A percentile compares a stretch with the other conserved stretches of the same genome.
These are phyloP conservation scores for Dysdera silvatica DNA, from an alignment of 1,140 invertebrate species.

Conservation along the genomic window DNA sequence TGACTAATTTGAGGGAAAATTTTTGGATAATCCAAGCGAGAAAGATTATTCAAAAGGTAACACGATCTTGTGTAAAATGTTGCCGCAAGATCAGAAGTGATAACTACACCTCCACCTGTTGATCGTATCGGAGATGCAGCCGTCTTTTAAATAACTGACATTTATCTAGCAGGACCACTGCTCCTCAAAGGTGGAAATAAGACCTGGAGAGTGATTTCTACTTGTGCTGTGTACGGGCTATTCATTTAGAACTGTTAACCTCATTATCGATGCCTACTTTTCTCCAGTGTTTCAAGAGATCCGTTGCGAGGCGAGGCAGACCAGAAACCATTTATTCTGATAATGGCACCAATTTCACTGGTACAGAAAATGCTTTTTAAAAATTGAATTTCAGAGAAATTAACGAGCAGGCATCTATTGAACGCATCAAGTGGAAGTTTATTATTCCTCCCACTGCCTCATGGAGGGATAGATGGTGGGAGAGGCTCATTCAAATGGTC, in stretches of 20 bases:
- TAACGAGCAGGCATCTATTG: conserved; percentile 12
- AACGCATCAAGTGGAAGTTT: conserved; percentile 42
- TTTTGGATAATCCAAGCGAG: conserved; percentile 19
- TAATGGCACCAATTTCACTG: conserved; percentile 42
- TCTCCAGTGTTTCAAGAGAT: not conserved
- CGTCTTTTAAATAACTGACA: conserved; percentile 37
- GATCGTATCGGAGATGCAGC: conserved; percentile 34
- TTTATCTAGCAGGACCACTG: conserved; percentile 40
- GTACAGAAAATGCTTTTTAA: conserved; percentile 30
- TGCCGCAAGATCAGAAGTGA: not conserved
- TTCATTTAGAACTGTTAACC: conserved; percentile 41
- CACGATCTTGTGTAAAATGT: conserved; percentile 7
- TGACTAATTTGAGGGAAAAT: conserved; percentile 1
- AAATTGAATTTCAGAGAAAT: conserved; percentile 36
- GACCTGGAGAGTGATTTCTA: not conserved
- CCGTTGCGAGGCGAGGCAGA: not conserved
- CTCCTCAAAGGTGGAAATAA: conserved; percentile 32
- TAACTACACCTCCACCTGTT: conserved; percentile 26
- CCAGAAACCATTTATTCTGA: conserved; percentile 39
- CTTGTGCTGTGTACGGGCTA: conserved; percentile 37
- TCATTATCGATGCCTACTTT: conserved; percentile 29
- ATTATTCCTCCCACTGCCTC: conserved; percentile 41
- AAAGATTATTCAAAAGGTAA: conserved; percentile 6
- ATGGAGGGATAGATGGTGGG: no score
- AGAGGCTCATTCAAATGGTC: not conserved